Conservation (phyloP, 2,888 invertebrate genomes). For the Xestobium rufovillosum region DNA sequence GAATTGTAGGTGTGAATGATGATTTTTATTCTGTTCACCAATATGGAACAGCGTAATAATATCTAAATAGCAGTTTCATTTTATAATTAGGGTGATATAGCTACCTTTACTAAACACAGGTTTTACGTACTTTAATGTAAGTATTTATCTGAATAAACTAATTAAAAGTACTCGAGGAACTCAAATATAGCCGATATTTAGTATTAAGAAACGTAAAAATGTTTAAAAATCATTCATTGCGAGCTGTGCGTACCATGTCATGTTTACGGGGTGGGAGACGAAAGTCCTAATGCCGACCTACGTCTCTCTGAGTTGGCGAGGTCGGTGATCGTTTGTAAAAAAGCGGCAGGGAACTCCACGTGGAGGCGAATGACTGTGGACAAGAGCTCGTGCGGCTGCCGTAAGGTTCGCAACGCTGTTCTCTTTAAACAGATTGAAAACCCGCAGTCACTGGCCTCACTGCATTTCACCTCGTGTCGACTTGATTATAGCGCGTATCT, state of each 20-base stretch:
- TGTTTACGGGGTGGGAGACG: slow-evolving; percentile 26
- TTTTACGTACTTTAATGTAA: too few species aligned
- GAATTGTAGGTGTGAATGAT: too few species aligned
- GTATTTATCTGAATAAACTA: too few species aligned
- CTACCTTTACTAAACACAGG: too few species aligned
- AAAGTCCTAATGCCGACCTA: slow-evolving; percentile 47
- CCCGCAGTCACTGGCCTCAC: slow-evolving; percentile 52
- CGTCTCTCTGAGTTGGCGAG: slow-evolving; percentile 54
- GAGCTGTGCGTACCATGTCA: background rate
- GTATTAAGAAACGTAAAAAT: too few species aligned
- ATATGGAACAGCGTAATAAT: too few species aligned
- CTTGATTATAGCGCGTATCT: too few species aligned
- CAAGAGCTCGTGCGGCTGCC: slow-evolving; percentile 48
- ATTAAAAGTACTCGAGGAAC: too few species aligned
- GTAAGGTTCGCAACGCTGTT: slow-evolving; percentile 37
- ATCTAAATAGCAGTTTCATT: too few species aligned
- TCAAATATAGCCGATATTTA: too few species aligned
- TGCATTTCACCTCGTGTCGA: slow-evolving; percentile 40
- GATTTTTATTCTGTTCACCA: too few species aligned
- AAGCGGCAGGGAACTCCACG: slow-evolving; percentile 41
- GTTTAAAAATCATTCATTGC: background rate
- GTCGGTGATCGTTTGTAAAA: slow-evolving; percentile 54
- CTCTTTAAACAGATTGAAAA: slow-evolving; percentile 30
- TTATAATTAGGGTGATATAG: too few species aligned
- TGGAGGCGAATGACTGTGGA: slow-evolving; percentile 46